Percentiles rank a stretch among this genome's conserved stretches.
phyloP scores from a whole-genome alignment of 2,797 vertebrate genomes.

The Centropyge bicolor region DNA sequence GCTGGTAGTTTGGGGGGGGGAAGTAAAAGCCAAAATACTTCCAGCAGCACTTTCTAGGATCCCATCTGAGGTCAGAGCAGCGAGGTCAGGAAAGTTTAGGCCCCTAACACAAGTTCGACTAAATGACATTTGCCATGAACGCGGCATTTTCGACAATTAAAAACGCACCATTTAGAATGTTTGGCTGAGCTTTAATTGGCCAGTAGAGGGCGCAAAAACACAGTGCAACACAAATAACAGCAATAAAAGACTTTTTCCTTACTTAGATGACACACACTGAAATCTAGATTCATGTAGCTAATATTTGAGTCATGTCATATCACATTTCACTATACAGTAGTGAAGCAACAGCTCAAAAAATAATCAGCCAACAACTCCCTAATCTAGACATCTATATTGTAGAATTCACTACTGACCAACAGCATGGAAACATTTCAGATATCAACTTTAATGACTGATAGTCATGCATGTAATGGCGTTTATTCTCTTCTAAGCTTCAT shows the following conservation, averaged over 20 bases:
- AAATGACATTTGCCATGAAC: background rate
- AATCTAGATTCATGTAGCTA: background rate
- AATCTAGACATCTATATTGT: background rate
- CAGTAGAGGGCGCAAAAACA: background rate
- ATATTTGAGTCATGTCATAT: background rate
- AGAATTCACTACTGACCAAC: background rate
- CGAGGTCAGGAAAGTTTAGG: conserved; percentile 26
- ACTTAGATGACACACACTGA: background rate
- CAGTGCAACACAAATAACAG: conserved; percentile 9
- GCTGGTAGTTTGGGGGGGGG: conserved; percentile 45
- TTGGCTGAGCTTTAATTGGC: background rate
- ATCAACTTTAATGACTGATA: background rate
- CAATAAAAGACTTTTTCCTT: too few species aligned
- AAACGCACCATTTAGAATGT: background rate
- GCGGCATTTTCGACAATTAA: background rate
- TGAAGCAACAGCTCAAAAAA: too few species aligned
- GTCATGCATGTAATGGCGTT: background rate
- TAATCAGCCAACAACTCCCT: background rate
- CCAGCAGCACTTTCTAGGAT: conserved; percentile 51
- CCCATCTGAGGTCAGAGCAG: conserved; percentile 40
- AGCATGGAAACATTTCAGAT: background rate
- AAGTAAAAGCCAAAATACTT: conserved; percentile 58
- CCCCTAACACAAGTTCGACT: conserved; percentile 1
- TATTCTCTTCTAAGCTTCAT: background rate
- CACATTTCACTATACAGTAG: background rate